A percentile compares a stretch with the other conserved stretches of the same genome.
phyloP scores from a whole-genome alignment of 1,140 invertebrate species.

The Coptotermes formosanus region DNA sequence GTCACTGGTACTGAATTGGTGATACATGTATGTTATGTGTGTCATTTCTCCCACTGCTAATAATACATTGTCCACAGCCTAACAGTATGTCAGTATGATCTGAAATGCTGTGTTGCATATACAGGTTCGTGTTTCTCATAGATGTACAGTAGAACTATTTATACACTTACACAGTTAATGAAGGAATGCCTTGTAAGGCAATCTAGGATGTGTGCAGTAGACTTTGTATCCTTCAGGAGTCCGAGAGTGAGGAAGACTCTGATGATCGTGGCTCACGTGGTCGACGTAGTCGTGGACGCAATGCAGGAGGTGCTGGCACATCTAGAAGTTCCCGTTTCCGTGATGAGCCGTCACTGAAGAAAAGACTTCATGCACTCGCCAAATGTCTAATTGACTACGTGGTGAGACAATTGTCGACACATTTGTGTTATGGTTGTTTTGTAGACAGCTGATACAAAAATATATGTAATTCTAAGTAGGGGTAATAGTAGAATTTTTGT shows the following conservation, averaged over 20 bases:
- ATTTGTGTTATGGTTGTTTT: not conserved
- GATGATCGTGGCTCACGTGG: constrained; percentile 47
- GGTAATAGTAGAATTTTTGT: no score
- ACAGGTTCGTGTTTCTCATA: not conserved
- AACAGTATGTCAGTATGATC: no score
- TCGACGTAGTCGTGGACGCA: constrained; percentile 51
- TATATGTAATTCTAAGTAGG: no score
- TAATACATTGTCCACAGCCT: no score
- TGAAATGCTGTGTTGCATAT: not conserved
- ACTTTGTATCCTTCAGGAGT: constrained; percentile 46
- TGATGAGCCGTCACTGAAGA: constrained; percentile 67
- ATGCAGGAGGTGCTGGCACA: constrained; percentile 38
- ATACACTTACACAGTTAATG: constrained; percentile 27
- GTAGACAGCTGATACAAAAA: no score
- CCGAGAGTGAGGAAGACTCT: constrained; percentile 55
- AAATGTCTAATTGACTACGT: constrained; percentile 76
- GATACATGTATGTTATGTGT: no score
- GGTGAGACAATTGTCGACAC: constrained; percentile 50
- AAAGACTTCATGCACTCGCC: constrained; percentile 69
- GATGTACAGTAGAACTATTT: not conserved
- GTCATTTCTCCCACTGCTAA: no score
- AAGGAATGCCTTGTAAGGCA: no score
- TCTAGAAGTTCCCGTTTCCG: constrained; percentile 49
- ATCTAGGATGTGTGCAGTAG: no score
- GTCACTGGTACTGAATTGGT: no score